Evolutionary conservation across 1,140 invertebrate genomes (phyloP).

Genomic region (Drosophila repleta): DNA sequence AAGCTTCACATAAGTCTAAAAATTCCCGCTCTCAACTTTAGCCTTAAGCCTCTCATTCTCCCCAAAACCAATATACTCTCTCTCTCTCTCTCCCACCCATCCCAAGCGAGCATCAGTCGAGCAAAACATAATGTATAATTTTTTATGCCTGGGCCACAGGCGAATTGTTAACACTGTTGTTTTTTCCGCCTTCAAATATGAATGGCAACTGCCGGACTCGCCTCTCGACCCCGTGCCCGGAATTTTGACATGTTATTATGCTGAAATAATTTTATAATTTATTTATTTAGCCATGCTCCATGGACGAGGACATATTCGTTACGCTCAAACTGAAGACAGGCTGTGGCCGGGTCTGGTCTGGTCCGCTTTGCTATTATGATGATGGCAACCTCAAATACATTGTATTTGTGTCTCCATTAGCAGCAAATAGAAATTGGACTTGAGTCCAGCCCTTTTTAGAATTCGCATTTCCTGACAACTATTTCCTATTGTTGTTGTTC

Average conservation of each 20-base stretch:
- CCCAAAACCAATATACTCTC: too few relatives aligned
- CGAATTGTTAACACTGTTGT: slow-evolving; percentile 41
- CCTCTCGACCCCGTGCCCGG: slow-evolving; percentile 40
- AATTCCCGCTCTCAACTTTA: too few relatives aligned
- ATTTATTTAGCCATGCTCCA: slow-evolving; percentile 65
- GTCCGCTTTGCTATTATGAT: too few relatives aligned
- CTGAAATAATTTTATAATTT: slow-evolving; percentile 83
- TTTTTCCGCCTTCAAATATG: slow-evolving; percentile 26
- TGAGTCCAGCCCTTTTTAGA: slow-evolving; percentile 49
- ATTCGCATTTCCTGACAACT: slow-evolving; percentile 51
- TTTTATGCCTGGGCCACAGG: slow-evolving; percentile 37
- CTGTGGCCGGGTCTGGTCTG: too few relatives aligned
- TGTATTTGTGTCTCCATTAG: slow-evolving; percentile 41
- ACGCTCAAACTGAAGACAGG: slow-evolving; percentile 47
- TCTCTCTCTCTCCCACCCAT: too few relatives aligned
- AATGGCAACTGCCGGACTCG: background rate
- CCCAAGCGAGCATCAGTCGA: background rate
- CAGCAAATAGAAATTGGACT: slow-evolving; percentile 11
- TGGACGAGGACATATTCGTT: slow-evolving; percentile 46
- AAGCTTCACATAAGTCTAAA: too few relatives aligned
- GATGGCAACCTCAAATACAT: background rate
- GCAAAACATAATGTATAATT: slow-evolving; percentile 50
- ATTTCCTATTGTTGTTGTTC: slow-evolving; percentile 57
- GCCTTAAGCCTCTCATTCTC: too few relatives aligned
- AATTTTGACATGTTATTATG: slow-evolving; percentile 74